phyloP scores from a whole-genome alignment of 2,888 invertebrate species.

The Epicampocera succincta region DNA sequence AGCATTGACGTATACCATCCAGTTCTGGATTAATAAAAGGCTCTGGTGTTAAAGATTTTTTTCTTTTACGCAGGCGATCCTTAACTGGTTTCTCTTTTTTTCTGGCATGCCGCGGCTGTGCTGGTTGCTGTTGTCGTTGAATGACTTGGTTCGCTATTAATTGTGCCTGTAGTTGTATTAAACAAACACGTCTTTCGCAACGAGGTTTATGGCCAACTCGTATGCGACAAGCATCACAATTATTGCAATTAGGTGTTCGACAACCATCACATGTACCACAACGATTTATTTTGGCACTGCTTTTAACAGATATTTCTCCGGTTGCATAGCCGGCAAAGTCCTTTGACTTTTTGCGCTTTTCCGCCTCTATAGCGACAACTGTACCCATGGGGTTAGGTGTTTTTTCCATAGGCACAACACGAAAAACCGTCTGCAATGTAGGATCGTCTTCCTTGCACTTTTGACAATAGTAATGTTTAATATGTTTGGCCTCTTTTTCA shows the following conservation, averaged over 20 bases:
- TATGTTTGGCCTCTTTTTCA: slow-evolving; percentile 94
- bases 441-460: slow-evolving; percentile 92
- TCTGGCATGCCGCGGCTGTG: slow-evolving; percentile 31
- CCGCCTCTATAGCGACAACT: slow-evolving; percentile 56
- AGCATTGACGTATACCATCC: slow-evolving; percentile 90
- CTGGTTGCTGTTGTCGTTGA: slow-evolving; percentile 73
- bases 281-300: slow-evolving; percentile 76
- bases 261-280: slow-evolving; percentile 91
- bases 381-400: slow-evolving; percentile 70
- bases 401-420: slow-evolving; percentile 78
- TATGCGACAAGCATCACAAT: slow-evolving; percentile 79
- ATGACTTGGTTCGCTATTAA: slow-evolving; percentile 23
- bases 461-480: slow-evolving; percentile 96
- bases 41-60: slow-evolving; percentile 79
- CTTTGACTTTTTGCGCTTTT: slow-evolving; percentile 72
- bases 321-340: slow-evolving; percentile 54
- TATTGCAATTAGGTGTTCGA: slow-evolving; percentile 79
- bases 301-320: slow-evolving; percentile 18
- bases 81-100: slow-evolving; percentile 75
- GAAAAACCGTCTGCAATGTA: slow-evolving; percentile 85
- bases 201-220: slow-evolving; percentile 82
- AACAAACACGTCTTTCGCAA: slow-evolving; percentile 83
- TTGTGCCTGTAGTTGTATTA: slow-evolving; percentile 72
- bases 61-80: slow-evolving; percentile 76
- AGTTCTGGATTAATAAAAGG: slow-evolving; percentile 82